Conservation (phyloP, 1,140 invertebrate genomes). For the Danaus plexippus region DNA sequence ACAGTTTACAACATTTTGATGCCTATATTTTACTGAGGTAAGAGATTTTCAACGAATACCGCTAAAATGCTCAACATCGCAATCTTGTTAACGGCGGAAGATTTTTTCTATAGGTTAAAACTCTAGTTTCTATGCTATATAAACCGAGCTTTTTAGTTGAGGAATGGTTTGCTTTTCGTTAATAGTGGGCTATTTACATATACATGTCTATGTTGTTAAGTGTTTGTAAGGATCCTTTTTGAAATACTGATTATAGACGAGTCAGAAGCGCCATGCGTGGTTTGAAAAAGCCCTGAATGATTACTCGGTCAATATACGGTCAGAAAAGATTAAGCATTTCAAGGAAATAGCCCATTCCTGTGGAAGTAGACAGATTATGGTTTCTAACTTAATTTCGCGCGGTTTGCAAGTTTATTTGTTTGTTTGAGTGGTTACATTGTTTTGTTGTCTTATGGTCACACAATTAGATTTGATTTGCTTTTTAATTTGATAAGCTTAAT, state of each 20-base stretch:
- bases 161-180: conserved; percentile 1
- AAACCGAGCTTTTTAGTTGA: conserved; percentile 9
- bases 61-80: conserved; percentile 3
- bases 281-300: conserved; percentile 35
- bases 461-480: too few relatives aligned
- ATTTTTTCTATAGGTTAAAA: conserved; percentile 61
- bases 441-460: too few relatives aligned
- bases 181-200: neutral
- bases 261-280: conserved; percentile 53
- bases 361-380: too few relatives aligned
- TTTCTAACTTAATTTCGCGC: too few relatives aligned
- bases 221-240: neutral
- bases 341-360: too few relatives aligned
- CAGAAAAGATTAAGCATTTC: too few relatives aligned
- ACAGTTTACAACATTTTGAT: conserved; percentile 58
- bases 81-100: conserved; percentile 58
- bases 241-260: neutral
- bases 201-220: conserved; percentile 3
- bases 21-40: conserved; percentile 68
- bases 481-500: too few relatives aligned
- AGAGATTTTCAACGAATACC: conserved; percentile 20
- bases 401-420: too few relatives aligned
- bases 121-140: conserved; percentile 32
- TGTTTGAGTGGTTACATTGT: too few relatives aligned
- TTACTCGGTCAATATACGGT: conserved; percentile 2